Evolutionary conservation across 2,888 invertebrate genomes (phyloP).

Genomic region (Agrochola lota): DNA sequence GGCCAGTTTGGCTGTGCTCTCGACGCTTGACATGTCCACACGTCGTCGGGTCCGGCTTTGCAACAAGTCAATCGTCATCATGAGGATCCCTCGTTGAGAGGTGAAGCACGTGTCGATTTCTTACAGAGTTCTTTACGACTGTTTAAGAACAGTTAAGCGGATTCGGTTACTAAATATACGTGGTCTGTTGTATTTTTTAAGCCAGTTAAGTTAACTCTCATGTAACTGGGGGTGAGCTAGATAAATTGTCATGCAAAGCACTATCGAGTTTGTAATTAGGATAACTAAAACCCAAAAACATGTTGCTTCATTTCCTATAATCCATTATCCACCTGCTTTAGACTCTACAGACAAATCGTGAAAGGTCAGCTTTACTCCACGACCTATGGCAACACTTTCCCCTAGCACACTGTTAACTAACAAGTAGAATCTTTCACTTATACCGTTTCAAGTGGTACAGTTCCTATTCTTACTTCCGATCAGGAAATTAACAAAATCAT

Average conservation of each 20-base stretch:
- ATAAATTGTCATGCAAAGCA: background rate
- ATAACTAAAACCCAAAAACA: background rate
- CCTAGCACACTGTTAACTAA: constrained; percentile 19
- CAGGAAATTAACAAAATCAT: constrained; percentile 26
- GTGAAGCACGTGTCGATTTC: too few species aligned
- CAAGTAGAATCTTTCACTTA: constrained; percentile 43
- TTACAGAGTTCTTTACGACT: too few species aligned
- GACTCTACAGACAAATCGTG: constrained; percentile 31
- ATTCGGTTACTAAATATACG: too few species aligned
- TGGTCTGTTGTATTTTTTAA: too few species aligned
- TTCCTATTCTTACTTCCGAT: constrained; percentile 42
- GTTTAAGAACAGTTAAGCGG: too few species aligned
- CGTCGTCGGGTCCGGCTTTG: too few species aligned
- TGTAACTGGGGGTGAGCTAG: too few species aligned
- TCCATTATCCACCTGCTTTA: constrained; percentile 1
- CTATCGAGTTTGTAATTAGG: background rate
- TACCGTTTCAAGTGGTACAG: constrained; percentile 7
- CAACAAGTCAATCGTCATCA: too few species aligned
- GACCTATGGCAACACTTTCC: constrained; percentile 47
- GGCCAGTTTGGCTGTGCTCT: too few species aligned
- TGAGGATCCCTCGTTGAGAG: too few species aligned
- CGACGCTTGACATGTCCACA: too few species aligned
- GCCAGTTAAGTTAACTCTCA: too few species aligned
- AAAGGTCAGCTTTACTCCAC: constrained; percentile 38
- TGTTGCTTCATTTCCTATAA: constrained; percentile 3